These are phyloP conservation scores for Danionella cerebrum DNA, from an alignment of 2,113 vertebrate species.

Conservation along the genomic window DNA sequence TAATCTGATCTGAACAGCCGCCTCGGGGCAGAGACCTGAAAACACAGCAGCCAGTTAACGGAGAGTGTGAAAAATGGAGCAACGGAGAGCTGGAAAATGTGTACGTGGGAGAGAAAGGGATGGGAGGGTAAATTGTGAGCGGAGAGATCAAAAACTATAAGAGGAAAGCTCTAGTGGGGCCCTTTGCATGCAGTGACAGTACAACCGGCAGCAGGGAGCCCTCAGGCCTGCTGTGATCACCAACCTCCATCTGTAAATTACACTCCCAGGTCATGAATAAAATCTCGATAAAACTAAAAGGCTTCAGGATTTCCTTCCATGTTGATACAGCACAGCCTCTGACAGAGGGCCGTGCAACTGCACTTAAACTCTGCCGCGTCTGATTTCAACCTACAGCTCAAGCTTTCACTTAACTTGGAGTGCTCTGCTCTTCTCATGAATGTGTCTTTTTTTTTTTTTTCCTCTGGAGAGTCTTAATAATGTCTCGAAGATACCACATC, in stretches of 20 bases:
- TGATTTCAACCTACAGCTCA: neutral
- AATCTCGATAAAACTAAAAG: conserved; percentile 18
- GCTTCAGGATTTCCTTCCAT: conserved; percentile 3
- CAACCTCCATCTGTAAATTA: conserved; percentile 15
- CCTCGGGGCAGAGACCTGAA: conserved; percentile 16
- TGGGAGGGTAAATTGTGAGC: conserved; percentile 8
- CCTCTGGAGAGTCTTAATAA: neutral
- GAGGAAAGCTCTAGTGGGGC: neutral
- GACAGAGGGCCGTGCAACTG: conserved; percentile 12
- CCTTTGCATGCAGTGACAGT: conserved; percentile 16
- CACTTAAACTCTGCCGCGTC: conserved; percentile 9
- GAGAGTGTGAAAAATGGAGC: neutral
- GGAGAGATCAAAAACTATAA: conserved; percentile 13
- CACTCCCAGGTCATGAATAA: conserved; percentile 19
- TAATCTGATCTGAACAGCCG: conserved; percentile 21
- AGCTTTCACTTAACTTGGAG: neutral
- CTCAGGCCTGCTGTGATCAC: conserved; percentile 3
- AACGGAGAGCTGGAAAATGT: neutral
- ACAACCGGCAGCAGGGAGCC: neutral
- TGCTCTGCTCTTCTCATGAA: neutral
- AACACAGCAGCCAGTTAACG: conserved; percentile 17
- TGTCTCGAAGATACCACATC: neutral
- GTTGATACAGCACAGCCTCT: neutral
- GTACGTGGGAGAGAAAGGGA: neutral
- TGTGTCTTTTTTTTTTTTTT: conserved; percentile 12